phyloP scores from a whole-genome alignment of 2,888 invertebrate species.

The Meiosimyza decipiens region DNA sequence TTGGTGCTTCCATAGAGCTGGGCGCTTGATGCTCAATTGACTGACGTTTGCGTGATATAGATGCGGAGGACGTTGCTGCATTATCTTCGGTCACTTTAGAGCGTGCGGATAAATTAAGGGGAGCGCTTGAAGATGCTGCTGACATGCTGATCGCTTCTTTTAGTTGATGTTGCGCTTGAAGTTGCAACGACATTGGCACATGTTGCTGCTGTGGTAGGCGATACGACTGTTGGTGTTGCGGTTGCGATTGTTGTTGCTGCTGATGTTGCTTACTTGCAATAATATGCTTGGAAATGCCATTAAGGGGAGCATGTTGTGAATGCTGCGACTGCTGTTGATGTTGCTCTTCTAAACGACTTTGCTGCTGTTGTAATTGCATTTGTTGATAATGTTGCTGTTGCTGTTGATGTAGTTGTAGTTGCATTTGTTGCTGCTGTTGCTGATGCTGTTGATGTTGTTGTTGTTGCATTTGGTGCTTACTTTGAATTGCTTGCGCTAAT shows the following conservation, averaged over 20 bases:
- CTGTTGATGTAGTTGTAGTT: conserved; percentile 45
- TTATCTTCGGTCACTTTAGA: conserved; percentile 41
- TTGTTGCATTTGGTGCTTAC: conserved; percentile 61
- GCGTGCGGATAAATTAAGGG: conserved; percentile 57
- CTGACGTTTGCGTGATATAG: conserved; percentile 51
- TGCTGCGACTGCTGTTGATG: conserved; percentile 43
- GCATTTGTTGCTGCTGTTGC: conserved; percentile 45
- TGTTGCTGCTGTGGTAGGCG: conserved; percentile 43
- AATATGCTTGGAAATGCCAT: conserved; percentile 54
- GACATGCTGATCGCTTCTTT: conserved; percentile 41
- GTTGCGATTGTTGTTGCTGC: conserved; percentile 21
- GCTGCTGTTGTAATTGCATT: conserved; percentile 43
- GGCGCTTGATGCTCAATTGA: conserved; percentile 49
- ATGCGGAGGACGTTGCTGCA: conserved; percentile 34
- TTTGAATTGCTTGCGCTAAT: conserved; percentile 66
- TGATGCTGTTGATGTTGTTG: conserved; percentile 49
- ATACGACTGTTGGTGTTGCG: conserved; percentile 30
- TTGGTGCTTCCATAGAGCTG: conserved; percentile 40
- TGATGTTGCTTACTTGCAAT: conserved; percentile 24
- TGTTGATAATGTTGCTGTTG: conserved; percentile 35
- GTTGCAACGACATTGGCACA: conserved; percentile 31
- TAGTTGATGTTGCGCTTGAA: conserved; percentile 21
- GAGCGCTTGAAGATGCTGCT: conserved; percentile 32
- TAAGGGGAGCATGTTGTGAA: conserved; percentile 42
- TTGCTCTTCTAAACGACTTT: conserved; percentile 48